Percentiles rank a stretch among this genome's conserved stretches.
These are phyloP conservation scores for Agonum fuliginosum DNA, from an alignment of 2,888 invertebrate species.

Conservation along the genomic window DNA sequence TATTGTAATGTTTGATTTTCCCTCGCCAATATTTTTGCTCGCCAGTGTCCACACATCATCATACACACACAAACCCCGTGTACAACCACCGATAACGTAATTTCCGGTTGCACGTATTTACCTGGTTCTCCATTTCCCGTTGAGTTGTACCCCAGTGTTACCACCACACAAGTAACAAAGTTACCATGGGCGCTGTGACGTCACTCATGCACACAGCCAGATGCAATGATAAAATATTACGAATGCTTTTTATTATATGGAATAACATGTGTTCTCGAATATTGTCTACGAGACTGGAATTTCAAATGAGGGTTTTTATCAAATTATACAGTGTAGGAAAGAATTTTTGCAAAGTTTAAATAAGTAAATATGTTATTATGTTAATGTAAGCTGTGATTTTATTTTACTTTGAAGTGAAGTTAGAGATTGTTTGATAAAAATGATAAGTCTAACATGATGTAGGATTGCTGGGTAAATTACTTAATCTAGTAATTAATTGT, in stretches of 20 bases:
- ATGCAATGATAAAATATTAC: slow-evolving; percentile 28
- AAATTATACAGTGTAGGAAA: neutral
- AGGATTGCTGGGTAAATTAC: no score
- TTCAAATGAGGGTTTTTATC: neutral
- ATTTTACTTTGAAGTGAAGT: no score
- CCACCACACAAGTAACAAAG: neutral
- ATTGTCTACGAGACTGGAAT: neutral
- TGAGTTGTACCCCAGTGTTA: slow-evolving; percentile 22
- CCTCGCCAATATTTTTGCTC: neutral
- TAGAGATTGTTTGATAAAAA: no score
- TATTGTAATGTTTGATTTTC: no score
- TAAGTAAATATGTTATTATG: neutral
- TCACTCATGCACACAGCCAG: slow-evolving; percentile 11
- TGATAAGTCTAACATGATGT: no score
- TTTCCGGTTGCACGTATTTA: slow-evolving; percentile 56
- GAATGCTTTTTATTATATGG: slow-evolving; percentile 27
- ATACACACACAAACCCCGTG: slow-evolving; percentile 13
- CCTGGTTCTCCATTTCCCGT: slow-evolving; percentile 55
- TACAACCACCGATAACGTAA: slow-evolving; percentile 40
- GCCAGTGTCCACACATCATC: neutral
- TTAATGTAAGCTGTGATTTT: no score
- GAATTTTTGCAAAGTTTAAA: neutral
- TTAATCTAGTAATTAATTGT: no score
- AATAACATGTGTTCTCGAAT: slow-evolving; percentile 1
- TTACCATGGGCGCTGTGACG: neutral